Conservation (phyloP, 2,888 invertebrate genomes). For the Fabriciana adippe region DNA sequence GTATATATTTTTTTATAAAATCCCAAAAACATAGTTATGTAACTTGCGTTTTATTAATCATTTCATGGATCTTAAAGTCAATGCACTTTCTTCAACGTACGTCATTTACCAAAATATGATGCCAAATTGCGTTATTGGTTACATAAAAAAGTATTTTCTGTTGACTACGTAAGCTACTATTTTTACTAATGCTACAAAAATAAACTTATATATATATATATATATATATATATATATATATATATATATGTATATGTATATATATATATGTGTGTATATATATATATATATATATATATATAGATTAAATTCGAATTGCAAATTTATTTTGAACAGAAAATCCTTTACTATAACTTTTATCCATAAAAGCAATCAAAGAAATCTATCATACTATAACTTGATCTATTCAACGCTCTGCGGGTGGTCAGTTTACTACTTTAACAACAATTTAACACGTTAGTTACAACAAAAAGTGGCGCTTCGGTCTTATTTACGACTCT, state of each 20-base stretch:
- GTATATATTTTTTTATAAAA: too few species aligned
- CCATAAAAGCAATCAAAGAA: background rate
- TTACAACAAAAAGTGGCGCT: constrained; percentile 28
- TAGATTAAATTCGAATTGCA: background rate
- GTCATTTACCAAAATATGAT: constrained; percentile 42
- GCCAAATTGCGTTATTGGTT: constrained; percentile 44
- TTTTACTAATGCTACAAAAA: constrained; percentile 9
- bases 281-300: too few species aligned
- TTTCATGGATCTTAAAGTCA: constrained; percentile 42
- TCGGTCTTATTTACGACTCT: constrained; percentile 28
- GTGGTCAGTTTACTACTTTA: constrained; percentile 23
- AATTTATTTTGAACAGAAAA: background rate
- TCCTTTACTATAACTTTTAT: background rate
- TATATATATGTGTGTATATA: too few species aligned
- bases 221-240: too few species aligned
- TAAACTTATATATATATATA: background rate
- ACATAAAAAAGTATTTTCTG: constrained; percentile 30
- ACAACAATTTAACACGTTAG: constrained; percentile 26
- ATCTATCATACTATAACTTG: constrained; percentile 11
- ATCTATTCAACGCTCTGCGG: constrained; percentile 16
- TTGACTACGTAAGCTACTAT: constrained; percentile 31
- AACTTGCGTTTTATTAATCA: constrained; percentile 28
- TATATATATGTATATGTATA: too few species aligned
- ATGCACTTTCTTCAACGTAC: constrained; percentile 42
- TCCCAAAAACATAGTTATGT: too few species aligned